phyloP scores from a whole-genome alignment of 2,888 invertebrate genomes.

The Eupithecia inturbata region DNA sequence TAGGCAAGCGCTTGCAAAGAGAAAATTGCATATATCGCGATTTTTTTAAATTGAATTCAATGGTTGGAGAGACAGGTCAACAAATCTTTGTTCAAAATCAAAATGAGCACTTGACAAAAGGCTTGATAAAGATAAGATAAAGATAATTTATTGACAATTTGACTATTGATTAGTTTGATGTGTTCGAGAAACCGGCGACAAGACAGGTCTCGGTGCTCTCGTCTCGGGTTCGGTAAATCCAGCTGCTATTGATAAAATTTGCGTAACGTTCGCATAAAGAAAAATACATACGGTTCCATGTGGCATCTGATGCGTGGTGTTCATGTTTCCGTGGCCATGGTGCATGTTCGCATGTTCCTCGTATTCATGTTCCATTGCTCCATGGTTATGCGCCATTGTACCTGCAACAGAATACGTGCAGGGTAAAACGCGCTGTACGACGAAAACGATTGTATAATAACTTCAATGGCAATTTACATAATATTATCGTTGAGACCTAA shows the following conservation, averaged over 20 bases:
- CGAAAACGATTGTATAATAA: conserved; percentile 24
- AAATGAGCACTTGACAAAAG: neutral
- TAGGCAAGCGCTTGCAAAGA: neutral
- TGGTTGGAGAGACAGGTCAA: neutral
- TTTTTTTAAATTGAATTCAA: neutral
- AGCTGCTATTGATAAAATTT: neutral
- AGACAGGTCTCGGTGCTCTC: neutral
- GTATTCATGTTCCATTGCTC: conserved; percentile 17
- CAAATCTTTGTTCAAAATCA: neutral
- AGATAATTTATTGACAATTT: neutral
- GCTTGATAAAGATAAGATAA: too few species aligned
- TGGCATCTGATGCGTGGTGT: conserved; percentile 28
- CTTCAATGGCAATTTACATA: conserved; percentile 31
- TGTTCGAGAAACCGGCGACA: neutral
- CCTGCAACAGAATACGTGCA: conserved; percentile 16
- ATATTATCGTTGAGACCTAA: conserved; percentile 25
- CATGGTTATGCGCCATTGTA: conserved; percentile 29
- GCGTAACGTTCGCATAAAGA: neutral
- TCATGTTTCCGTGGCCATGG: conserved; percentile 15
- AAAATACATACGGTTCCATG: conserved; percentile 22
- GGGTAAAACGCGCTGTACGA: neutral
- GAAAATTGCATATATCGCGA: neutral
- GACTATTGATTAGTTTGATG: neutral
- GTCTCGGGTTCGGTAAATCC: neutral
- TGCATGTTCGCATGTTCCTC: conserved; percentile 12